These are phyloP conservation scores for Cricetomys ansorgei DNA, from an alignment of 2,113 vertebrate genomes.

Conservation along the genomic window DNA sequence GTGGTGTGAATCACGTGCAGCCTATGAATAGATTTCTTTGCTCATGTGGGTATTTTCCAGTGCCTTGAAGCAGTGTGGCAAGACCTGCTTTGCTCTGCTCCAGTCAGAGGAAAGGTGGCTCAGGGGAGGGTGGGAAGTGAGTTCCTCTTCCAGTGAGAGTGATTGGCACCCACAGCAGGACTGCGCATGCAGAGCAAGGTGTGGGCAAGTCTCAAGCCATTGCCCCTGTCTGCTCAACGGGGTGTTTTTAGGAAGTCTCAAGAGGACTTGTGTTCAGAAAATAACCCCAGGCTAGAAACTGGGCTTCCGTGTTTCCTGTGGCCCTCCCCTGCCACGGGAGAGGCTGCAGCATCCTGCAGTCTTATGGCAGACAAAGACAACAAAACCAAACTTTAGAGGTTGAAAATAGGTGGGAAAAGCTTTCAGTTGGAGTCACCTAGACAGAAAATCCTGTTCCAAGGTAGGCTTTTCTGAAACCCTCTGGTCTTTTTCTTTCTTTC, in stretches of 20 bases:
- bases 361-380: background rate
- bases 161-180: background rate
- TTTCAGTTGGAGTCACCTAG: background rate
- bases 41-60: conserved; percentile 54
- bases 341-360: background rate
- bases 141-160: conserved; percentile 46
- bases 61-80: conserved; percentile 66
- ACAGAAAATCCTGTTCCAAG: background rate
- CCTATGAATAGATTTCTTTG: conserved; percentile 16
- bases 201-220: background rate
- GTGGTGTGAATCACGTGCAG: conserved; percentile 6
- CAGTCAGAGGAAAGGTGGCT: conserved; percentile 27
- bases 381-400: background rate
- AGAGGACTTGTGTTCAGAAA: background rate
- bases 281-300: background rate
- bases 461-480: background rate
- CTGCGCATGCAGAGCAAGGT: too few relatives aligned
- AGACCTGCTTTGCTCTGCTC: conserved; percentile 52
- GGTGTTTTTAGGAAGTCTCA: conserved; percentile 4
- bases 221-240: background rate
- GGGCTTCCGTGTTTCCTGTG: background rate
- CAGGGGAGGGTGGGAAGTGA: background rate
- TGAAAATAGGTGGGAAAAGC: background rate
- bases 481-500: background rate
- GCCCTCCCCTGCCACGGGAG: background rate